Evolutionary conservation across 35 echinoderm and acorn worm genomes (phyloP).

Genomic region (Eucidaris tribuloides): DNA sequence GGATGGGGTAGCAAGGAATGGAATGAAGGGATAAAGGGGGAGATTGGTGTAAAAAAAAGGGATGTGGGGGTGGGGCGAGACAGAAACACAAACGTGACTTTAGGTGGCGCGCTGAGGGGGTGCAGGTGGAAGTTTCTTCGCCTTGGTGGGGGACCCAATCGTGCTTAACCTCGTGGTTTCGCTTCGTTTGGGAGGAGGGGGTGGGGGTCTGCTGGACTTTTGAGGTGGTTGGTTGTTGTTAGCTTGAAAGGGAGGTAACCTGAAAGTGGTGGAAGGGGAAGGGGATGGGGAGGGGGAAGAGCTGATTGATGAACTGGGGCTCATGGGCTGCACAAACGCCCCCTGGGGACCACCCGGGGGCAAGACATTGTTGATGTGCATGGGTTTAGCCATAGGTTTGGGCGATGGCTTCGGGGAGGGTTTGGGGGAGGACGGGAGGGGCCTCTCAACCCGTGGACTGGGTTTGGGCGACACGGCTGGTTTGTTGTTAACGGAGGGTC

Average conservation of each 20-base stretch:
- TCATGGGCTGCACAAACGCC: background rate
- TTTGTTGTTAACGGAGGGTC: background rate
- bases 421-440: conserved; percentile 28
- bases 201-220: background rate
- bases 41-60: background rate
- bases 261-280: conserved; percentile 1
- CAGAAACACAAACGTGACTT: no score
- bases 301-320: conserved; percentile 6
- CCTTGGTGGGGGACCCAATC: background rate
- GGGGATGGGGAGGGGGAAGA: background rate
- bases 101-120: background rate
- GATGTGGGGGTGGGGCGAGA: no score
- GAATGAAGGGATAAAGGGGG: no score
- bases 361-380: background rate
- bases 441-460: background rate
- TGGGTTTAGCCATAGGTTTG: conserved; percentile 3
- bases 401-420: conserved; percentile 20
- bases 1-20: no score
- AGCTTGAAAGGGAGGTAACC: background rate
- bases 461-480: background rate
- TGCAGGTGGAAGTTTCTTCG: background rate
- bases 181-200: conserved; percentile 6
- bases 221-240: conserved; percentile 32
- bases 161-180: conserved; percentile 5
- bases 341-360: background rate